Evolutionary conservation across 2,797 vertebrate species (phyloP).

Genomic region (Spatula clypeata): DNA sequence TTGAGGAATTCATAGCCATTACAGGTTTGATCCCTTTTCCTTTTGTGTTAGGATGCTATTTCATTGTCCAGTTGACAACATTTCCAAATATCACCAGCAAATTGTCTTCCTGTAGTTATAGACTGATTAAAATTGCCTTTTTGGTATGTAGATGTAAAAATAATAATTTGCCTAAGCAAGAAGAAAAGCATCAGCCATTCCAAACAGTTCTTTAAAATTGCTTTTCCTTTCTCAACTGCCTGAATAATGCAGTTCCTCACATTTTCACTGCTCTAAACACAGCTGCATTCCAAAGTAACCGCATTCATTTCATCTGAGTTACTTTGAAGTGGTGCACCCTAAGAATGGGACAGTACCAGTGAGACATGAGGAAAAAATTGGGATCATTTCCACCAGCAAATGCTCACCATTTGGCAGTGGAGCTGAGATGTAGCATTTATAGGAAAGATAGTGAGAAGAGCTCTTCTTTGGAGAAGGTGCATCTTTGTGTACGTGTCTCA

Average conservation of each 20-base stretch:
- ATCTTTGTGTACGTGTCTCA: background rate
- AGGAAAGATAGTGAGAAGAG: background rate
- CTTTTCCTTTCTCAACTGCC: background rate
- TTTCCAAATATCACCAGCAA: background rate
- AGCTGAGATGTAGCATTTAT: background rate
- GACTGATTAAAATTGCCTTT: background rate
- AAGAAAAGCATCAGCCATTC: background rate
- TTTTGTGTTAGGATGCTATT: background rate
- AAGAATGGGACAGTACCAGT: background rate
- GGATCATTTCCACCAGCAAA: background rate
- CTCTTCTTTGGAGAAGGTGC: background rate
- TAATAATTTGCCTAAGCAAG: background rate
- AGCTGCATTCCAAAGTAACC: background rate
- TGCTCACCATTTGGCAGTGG: background rate
- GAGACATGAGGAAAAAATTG: background rate
- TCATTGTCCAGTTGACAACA: background rate
- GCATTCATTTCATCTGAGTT: background rate
- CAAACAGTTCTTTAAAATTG: background rate
- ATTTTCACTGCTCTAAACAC: background rate
- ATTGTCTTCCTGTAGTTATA: background rate
- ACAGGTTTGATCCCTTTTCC: background rate
- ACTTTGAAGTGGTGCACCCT: accelerated
- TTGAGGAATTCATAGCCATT: background rate
- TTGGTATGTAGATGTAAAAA: background rate
- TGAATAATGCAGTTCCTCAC: background rate